Base-by-base conservation (phyloP, 2,113 vertebrate genomes). In the Nannospalax galili region DNA sequence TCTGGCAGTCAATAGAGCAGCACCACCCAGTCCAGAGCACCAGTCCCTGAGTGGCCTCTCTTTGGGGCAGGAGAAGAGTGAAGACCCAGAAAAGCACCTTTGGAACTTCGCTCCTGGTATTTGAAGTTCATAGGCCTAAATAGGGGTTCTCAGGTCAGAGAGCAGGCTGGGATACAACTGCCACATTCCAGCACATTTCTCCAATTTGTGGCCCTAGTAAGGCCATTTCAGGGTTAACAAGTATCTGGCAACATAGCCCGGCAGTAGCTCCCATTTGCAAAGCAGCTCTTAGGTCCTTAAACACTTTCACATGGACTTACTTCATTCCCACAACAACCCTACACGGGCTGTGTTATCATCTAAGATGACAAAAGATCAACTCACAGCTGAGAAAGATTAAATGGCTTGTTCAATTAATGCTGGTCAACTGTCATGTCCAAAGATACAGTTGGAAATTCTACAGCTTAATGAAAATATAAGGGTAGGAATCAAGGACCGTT, bases 381-480 rank as follows among this genome's bases (percentile, higher is more conserved):
- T 89, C 81, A 74, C 91, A 91, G 22, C 90, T 89, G 40, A 91
- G 48, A 89, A 87, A 64, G 35, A 84, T 65, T 32, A 94, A 87
- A 70, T 91, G 32, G 87, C 58, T 96, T 93, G 84, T 64, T 87
- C 69, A 90, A 56, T 85, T 69, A 81, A 52, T 52, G 15, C 60
- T 74, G n/a, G 26, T 65, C 80, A 64, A 60, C 69, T 81, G 32
- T 80, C 77, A 79, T 92, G 70, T 52, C 26, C 48, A 90, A 82
- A 88, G 79, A 48, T 26, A 42, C 5, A 58, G 12, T 69, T 95
- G 20, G 16, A 45, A 7, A 77, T 64, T 65, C 40, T 86, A 77
- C 28, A 74, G 56, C 45, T 32, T 86, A 28, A 42, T 88, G 60
- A 60, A 88, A 67, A 70, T 42, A 24, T 60, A 67, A 75, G 26